These are phyloP conservation scores for Prolemur simus DNA, from an alignment of 2,113 vertebrate species.

Conservation along the genomic window DNA sequence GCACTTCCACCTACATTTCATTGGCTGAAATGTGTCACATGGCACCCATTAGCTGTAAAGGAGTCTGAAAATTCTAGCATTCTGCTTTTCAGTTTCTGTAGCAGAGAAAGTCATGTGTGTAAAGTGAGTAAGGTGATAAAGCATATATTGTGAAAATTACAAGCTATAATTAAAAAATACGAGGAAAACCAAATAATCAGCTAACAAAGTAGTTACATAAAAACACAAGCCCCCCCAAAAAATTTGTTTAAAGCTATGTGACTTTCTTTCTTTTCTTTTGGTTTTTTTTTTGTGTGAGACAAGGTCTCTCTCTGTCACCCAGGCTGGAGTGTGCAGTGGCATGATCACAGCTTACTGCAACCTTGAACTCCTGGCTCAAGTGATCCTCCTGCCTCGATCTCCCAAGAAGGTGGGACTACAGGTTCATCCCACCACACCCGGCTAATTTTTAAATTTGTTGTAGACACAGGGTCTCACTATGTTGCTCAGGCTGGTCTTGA, in stretches of 20 bases:
- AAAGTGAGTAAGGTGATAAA: constrained; percentile 26
- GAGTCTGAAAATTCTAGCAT: constrained; percentile 4
- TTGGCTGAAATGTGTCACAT: not conserved
- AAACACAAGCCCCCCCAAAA: not conserved
- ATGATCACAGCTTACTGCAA: too few relatives aligned
- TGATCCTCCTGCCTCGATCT: too few relatives aligned
- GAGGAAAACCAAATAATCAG: constrained; percentile 15
- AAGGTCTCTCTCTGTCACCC: too few relatives aligned
- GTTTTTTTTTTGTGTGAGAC: too few relatives aligned
- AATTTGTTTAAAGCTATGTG: not conserved
- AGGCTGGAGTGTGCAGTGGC: too few relatives aligned
- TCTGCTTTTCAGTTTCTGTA: constrained; percentile 27
- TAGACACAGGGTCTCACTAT: too few relatives aligned
- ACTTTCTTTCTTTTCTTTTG: too few relatives aligned
- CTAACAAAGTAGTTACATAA: not conserved
- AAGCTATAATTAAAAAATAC: constrained; percentile 4
- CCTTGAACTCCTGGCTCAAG: too few relatives aligned
- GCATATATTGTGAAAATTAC: not conserved
- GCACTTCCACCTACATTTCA: not conserved
- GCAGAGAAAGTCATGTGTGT: not conserved
- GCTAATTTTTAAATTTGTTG: too few relatives aligned
- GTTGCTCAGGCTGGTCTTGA: too few relatives aligned
- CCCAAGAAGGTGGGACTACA: too few relatives aligned
- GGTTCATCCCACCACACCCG: too few relatives aligned
- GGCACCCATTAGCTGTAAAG: not conserved